Evolutionary conservation across 2,888 invertebrate species (phyloP).

Genomic region (Biston stratarius): DNA sequence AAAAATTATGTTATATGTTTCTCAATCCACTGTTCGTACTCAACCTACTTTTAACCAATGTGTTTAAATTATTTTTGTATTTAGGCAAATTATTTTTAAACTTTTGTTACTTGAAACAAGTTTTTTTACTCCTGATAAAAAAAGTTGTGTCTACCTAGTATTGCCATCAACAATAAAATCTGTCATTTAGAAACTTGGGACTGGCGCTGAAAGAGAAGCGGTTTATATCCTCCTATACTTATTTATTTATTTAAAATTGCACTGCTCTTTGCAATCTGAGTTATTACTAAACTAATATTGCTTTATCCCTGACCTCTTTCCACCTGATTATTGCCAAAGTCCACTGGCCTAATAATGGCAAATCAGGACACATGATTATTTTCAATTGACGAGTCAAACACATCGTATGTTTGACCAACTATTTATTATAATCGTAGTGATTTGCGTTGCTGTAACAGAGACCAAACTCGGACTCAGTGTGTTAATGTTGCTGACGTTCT

Average conservation of each 20-base stretch:
- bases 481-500: neutral
- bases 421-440: slow-evolving; percentile 30
- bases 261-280: neutral
- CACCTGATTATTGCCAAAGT: slow-evolving; percentile 27
- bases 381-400: slow-evolving; percentile 27
- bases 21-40: no score
- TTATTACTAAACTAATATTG: slow-evolving; percentile 24
- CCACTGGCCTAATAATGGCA: slow-evolving; percentile 24
- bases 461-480: slow-evolving; percentile 17
- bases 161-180: no score
- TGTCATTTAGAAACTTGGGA: no score
- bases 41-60: no score
- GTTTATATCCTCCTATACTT: no score
- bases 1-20: no score
- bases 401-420: slow-evolving; percentile 32
- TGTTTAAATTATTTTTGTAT: no score
- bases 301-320: slow-evolving; percentile 37
- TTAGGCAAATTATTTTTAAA: no score
- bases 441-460: slow-evolving; percentile 42
- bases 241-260: neutral
- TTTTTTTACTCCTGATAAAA: no score
- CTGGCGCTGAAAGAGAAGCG: no score
- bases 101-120: no score
- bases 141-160: no score
- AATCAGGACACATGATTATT: slow-evolving; percentile 32